These are phyloP conservation scores for Microtus montanus DNA, from an alignment of 2,113 vertebrate genomes.

Conservation along the genomic window DNA sequence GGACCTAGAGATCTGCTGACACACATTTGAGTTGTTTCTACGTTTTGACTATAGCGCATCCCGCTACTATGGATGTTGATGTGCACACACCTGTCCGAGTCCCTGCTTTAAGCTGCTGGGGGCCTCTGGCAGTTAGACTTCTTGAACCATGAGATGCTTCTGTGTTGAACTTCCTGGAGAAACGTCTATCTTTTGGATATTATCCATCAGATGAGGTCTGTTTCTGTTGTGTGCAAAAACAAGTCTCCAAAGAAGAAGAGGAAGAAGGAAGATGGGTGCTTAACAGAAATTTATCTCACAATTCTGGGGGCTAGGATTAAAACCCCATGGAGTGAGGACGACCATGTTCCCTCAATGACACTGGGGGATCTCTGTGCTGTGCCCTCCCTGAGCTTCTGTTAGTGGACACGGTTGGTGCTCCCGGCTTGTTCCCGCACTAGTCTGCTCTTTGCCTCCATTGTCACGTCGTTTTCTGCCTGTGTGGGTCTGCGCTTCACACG, in stretches of 20 bases:
- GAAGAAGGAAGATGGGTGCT: not conserved
- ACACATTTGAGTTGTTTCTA: not conserved
- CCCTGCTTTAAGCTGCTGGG: not conserved
- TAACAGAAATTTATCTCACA: slow-evolving; percentile 14
- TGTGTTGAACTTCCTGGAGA: slow-evolving; percentile 7
- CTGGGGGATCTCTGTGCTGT: not conserved
- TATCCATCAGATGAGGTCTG: not conserved
- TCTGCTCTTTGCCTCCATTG: not conserved
- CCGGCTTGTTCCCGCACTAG: not conserved
- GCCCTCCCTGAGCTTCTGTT: not conserved
- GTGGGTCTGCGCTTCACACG: not conserved
- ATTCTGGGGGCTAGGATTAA: not conserved
- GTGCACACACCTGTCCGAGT: not conserved
- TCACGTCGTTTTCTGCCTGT: not conserved
- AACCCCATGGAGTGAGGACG: not conserved
- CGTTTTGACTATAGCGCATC: not conserved
- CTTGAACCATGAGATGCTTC: not conserved
- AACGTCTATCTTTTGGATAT: not conserved
- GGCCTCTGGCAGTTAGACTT: not conserved
- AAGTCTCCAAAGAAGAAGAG: not conserved
- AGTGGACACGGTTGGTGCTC: not conserved
- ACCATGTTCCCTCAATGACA: not conserved
- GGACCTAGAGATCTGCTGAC: not conserved
- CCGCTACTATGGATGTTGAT: not conserved
- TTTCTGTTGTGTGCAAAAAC: slow-evolving; percentile 17